Percentiles rank a stretch among this genome's conserved stretches.
phyloP scores from a whole-genome alignment of 2,888 invertebrate species.

The Platycnemis pennipes region DNA sequence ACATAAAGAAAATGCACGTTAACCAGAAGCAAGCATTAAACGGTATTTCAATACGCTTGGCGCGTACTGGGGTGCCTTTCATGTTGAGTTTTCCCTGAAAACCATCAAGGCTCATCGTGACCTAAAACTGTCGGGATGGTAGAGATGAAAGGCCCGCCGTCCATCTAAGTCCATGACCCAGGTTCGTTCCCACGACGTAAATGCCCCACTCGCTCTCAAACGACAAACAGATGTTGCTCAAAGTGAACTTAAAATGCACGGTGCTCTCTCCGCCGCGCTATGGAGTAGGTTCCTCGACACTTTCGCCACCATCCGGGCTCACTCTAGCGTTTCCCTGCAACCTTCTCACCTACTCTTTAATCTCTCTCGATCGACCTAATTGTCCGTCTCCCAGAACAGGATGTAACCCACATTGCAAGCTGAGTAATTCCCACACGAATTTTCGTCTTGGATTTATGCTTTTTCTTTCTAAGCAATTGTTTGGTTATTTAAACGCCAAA shows the following conservation, averaged over 20 bases:
- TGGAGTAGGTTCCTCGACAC: neutral
- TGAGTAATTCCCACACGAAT: neutral
- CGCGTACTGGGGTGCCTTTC: no score
- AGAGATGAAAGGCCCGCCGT: no score
- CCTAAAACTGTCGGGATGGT: no score
- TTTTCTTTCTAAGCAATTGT: neutral
- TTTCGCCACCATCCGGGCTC: neutral
- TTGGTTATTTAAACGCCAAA: no score
- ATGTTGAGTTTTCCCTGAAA: no score
- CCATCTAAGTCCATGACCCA: no score
- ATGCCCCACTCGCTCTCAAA: no score
- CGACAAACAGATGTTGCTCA: neutral
- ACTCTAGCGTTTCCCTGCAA: neutral
- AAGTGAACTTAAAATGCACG: neutral
- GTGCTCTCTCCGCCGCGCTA: neutral
- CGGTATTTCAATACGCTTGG: no score
- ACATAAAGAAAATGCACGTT: no score
- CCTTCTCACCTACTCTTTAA: neutral
- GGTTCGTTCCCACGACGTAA: no score
- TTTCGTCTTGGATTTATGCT: neutral
- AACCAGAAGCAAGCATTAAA: no score
- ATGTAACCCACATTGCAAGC: neutral
- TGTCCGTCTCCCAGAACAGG: neutral
- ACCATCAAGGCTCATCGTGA: no score
- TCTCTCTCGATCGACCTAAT: neutral